phyloP scores from a whole-genome alignment of 2,113 vertebrate species.

The Hystrix brachyura region DNA sequence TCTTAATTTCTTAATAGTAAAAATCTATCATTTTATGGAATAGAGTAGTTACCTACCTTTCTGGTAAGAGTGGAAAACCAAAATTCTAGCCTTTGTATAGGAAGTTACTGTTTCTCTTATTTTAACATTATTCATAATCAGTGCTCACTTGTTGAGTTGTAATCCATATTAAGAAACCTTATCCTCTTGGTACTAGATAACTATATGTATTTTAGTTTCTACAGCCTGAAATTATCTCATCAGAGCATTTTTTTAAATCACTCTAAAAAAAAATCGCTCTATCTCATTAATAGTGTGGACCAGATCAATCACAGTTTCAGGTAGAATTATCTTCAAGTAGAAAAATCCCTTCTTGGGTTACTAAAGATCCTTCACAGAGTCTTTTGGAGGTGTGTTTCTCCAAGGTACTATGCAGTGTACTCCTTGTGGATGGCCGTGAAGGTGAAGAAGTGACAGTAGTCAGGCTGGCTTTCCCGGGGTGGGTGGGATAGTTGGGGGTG shows the following conservation, averaged over 20 bases:
- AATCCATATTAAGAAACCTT: neutral
- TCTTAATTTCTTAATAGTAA: neutral
- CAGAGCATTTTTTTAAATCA: neutral
- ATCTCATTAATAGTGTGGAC: constrained; percentile 5
- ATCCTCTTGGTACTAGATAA: neutral
- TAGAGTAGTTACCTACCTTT: neutral
- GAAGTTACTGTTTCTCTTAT: neutral
- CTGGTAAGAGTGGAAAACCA: neutral
- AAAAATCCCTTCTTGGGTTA: neutral
- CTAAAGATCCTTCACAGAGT: neutral
- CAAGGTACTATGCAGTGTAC: neutral
- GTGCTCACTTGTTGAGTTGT: neutral
- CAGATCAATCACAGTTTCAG: neutral
- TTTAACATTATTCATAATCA: neutral
- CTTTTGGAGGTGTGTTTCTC: neutral
- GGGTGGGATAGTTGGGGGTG: neutral
- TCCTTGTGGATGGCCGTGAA: neutral
- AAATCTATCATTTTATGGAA: constrained; percentile 26
- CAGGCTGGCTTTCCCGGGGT: neutral
- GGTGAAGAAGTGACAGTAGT: neutral
- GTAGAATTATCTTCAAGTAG: constrained; percentile 8
- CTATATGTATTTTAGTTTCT: neutral
- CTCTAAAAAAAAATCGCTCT: neutral
- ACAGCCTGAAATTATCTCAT: neutral
- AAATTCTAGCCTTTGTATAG: neutral